Evolutionary conservation across 2,888 invertebrate species (phyloP), one percentile per base, ranked within the genome.

Genomic region (Acrobeloides nanus): DNA sequence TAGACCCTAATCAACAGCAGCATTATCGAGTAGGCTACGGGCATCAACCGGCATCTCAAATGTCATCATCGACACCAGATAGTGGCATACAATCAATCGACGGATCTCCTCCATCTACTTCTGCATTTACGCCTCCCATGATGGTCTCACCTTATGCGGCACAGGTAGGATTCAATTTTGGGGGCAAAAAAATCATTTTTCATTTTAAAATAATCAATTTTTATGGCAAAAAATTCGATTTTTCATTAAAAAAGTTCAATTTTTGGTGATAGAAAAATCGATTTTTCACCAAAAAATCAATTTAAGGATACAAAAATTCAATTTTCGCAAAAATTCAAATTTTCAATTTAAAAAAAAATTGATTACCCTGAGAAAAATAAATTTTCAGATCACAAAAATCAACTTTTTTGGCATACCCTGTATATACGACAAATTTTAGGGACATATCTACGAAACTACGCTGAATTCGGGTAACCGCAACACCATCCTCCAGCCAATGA

Each of bases 11-110:
- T n/a, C 8, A 20, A n/a, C 35, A n/a, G 17, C 10, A 12, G 39
- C 29, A 23, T 7, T 25, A 40, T 3, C 21, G 15, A 15, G 5
- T 25, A 10, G 29, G 10, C 29, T 29, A 29, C 29, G 29, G 29
- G 29, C 29, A 29, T 10, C 29, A 10, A 29, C 29, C 29, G 29
- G n/a, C n/a, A n/a, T n/a, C n/a, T n/a, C n/a, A 48, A 25, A 35
- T 48, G 50, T 46, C 35, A 27, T 65, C 68, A 7, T 64, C 62
- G 5, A 68, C 71, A 1, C 71, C 71, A 17, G 71, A 71, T 48
- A 64, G 64, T 25, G 71, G 71, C 32, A 68, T 71, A 26, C 68
- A 71, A 34, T 66, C 66, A 18, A 61, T 70, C 41, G 68, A 65
- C 29, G 64, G 61, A 20, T 61, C 63, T 6, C 64, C 64, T 18